Conservation (phyloP, 2,888 invertebrate genomes). For the Chromoteleia sp. region DNA sequence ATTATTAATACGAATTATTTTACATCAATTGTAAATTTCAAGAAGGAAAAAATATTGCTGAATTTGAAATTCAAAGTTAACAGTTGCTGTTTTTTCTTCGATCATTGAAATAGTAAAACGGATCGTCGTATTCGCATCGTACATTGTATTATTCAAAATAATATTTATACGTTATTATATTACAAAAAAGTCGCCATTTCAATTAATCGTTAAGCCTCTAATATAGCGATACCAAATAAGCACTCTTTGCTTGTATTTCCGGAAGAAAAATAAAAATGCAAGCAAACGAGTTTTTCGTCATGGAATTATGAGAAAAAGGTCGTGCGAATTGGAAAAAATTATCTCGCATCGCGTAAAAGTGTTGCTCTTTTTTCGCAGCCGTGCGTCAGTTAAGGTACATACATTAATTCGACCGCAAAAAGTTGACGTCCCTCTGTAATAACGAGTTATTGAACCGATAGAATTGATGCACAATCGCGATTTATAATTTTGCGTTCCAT, state of each 20-base stretch:
- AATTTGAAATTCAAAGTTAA: too few species aligned
- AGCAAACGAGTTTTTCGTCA: conserved; percentile 2
- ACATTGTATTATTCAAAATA: too few species aligned
- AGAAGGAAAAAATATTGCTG: too few species aligned
- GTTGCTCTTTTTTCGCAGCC: not conserved
- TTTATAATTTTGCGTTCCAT: conserved; percentile 1
- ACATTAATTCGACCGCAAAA: conserved; percentile 12
- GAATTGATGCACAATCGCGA: too few species aligned
- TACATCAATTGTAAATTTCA: too few species aligned
- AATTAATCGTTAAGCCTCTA: not conserved
- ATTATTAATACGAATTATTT: too few species aligned
- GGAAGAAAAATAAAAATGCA: not conserved
- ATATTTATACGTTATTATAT: too few species aligned
- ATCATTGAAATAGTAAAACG: too few species aligned
- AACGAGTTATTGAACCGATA: conserved; percentile 14
- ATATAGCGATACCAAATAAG: too few species aligned
- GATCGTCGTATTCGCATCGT: too few species aligned
- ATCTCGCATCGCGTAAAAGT: conserved; percentile 12
- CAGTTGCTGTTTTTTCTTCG: too few species aligned
- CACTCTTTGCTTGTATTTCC: not conserved
- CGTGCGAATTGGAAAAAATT: conserved; percentile 1
- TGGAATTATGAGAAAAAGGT: conserved; percentile 4
- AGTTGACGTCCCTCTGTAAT: conserved; percentile 32
- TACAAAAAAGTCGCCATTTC: not conserved
- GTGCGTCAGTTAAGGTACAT: conserved; percentile 1